Conservation (phyloP, 2,113 vertebrate species). For the Caracal caracal region DNA sequence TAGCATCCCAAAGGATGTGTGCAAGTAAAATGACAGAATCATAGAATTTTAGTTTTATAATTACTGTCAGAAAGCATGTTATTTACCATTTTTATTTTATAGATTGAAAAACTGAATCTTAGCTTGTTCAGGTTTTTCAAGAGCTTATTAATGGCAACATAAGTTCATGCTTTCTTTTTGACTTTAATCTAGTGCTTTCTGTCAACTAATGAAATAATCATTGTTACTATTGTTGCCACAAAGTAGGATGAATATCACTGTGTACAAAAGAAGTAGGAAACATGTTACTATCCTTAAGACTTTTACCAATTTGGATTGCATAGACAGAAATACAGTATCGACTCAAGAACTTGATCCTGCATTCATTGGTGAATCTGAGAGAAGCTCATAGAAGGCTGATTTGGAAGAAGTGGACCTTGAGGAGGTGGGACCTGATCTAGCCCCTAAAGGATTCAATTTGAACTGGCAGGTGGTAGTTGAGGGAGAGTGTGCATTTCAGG, state of each 20-base stretch:
- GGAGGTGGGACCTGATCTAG: neutral
- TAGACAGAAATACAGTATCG: neutral
- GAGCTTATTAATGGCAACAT: neutral
- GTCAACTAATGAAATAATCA: neutral
- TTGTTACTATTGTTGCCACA: neutral
- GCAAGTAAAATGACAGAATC: neutral
- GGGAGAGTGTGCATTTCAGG: neutral
- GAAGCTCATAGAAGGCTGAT: neutral
- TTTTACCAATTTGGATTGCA: neutral
- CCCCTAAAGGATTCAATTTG: neutral
- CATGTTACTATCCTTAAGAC: neutral
- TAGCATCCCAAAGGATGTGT: neutral
- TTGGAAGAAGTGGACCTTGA: neutral
- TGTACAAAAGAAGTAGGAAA: neutral
- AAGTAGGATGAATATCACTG: neutral
- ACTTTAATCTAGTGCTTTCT: neutral
- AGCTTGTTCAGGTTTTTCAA: neutral
- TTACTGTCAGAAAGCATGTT: neutral
- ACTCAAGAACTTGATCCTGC: neutral
- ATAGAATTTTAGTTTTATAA: neutral
- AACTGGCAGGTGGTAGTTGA: neutral
- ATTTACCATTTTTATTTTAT: conserved; percentile 12
- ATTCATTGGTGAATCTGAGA: neutral
- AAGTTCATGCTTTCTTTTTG: neutral
- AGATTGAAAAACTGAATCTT: neutral